Percentiles rank a stretch among this genome's conserved stretches.
Conservation (phyloP, 2,113 vertebrate genomes). For the Platycercus adscitus region DNA sequence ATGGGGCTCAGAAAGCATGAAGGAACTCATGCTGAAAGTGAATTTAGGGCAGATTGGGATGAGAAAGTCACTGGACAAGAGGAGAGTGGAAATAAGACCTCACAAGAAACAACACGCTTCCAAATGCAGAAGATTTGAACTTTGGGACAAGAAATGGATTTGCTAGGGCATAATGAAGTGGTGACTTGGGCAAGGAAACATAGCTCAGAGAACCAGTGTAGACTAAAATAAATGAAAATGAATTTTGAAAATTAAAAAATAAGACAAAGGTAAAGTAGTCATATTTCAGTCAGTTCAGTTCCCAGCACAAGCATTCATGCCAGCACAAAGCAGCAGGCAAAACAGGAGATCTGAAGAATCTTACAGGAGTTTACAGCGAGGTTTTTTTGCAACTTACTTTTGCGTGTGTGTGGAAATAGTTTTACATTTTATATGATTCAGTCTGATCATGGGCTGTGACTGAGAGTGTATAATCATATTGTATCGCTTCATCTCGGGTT, state of each 20-base stretch:
- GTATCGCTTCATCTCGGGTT: neutral
- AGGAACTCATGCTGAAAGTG: neutral
- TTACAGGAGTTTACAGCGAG: neutral
- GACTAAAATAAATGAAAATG: neutral
- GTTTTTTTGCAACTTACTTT: neutral
- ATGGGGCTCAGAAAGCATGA: neutral
- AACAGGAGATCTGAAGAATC: neutral
- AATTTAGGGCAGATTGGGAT: neutral
- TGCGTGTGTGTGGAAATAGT: neutral
- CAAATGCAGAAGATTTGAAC: neutral
- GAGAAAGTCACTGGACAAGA: neutral
- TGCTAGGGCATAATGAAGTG: neutral
- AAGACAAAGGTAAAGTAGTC: neutral
- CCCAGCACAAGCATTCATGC: neutral
- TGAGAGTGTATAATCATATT: neutral
- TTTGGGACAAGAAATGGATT: neutral
- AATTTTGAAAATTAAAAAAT: neutral
- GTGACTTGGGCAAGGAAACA: neutral
- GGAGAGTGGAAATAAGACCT: neutral
- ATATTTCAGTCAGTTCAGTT: neutral
- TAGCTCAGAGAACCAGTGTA: neutral
- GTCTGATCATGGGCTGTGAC: neutral
- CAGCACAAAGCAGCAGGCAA: neutral
- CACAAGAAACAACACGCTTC: neutral
- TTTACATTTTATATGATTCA: neutral